Base-by-base conservation (phyloP, 1,140 invertebrate genomes). In the Drosophila quadrilineata region DNA sequence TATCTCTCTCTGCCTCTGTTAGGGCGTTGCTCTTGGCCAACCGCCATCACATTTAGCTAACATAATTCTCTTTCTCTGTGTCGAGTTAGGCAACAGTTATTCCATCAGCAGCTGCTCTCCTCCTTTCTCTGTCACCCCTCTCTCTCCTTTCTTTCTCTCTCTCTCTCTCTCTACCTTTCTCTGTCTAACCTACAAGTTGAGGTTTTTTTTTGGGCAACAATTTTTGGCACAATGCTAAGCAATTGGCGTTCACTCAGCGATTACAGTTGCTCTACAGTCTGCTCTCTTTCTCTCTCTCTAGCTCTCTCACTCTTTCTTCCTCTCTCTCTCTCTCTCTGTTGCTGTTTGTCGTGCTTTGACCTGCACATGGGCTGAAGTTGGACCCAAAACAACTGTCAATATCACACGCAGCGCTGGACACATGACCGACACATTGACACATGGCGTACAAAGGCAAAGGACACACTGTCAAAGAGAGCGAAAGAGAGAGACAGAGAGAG, bases 361-460 rank as follows among this genome's bases (percentile, higher is more conserved):
- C n/a, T n/a, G n/a, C n/a, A n/a, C n/a, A n/a, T n/a, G n/a, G n/a
- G n/a, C n/a, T n/a, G n/a, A n/a, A n/a, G n/a, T n/a, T n/a, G n/a
- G 12, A 8, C 3, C 17, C 45, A 9, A 29, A 48, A 21, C 69
- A 65, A 63, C 73, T 84, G 77, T 85, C 77, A 84, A 85, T 84
- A 84, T 77, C 77, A 77, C 74, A 84, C 79, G 74, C 79, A 77
- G 79, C 40, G 40, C 73, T 71, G 77, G 77, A 84, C 77, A 84
- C 77, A 77, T 84, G 77, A 84, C 69, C 79, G 77, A 84, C 79
- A 79, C 79, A 79, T 85, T 85, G 79, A 84, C 79, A 86, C 79
- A 79, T 85, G 79, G 73, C 60, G 79, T 62, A 84, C 79, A 86
- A 86, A 75, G 70, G 80, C 49, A 76, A 67, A 36, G 40, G 52